Percentiles rank a stretch among this genome's conserved stretches.
Conservation (phyloP, 2,113 vertebrate species). For the Bos javanicus region DNA sequence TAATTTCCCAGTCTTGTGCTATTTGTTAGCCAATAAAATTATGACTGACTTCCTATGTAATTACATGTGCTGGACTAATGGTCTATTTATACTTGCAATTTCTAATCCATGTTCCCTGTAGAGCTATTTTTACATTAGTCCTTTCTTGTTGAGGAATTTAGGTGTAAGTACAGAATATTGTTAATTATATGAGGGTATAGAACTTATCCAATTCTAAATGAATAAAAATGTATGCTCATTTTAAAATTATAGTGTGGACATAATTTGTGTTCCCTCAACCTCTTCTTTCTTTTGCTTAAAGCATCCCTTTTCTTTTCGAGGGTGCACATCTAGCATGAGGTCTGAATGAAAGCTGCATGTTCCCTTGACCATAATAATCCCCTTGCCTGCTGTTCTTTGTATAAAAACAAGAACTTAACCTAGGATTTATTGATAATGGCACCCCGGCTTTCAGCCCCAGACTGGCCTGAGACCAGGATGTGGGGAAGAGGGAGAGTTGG, state of each 20-base stretch:
- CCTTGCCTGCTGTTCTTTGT: not conserved
- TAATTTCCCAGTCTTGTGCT: slow-evolving; percentile 5
- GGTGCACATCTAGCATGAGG: not conserved
- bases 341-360: not conserved
- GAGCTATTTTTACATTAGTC: slow-evolving; percentile 15
- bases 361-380: not conserved
- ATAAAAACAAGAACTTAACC: not conserved
- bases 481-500: not conserved
- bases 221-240: not conserved
- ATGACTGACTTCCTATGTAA: slow-evolving; percentile 16
- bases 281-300: not conserved
- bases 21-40: not conserved
- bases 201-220: not conserved
- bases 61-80: not conserved
- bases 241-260: not conserved
- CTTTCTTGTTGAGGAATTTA: not conserved
- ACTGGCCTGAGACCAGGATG: not conserved
- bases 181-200: not conserved
- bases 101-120: not conserved
- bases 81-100: slow-evolving; percentile 15
- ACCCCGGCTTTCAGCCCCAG: not conserved
- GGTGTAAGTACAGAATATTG: not conserved
- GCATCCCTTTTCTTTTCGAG: not conserved
- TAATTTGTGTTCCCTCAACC: not conserved
- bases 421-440: not conserved